Base-by-base conservation (phyloP, 2,888 invertebrate species). In the Amblyteles armatorius region DNA sequence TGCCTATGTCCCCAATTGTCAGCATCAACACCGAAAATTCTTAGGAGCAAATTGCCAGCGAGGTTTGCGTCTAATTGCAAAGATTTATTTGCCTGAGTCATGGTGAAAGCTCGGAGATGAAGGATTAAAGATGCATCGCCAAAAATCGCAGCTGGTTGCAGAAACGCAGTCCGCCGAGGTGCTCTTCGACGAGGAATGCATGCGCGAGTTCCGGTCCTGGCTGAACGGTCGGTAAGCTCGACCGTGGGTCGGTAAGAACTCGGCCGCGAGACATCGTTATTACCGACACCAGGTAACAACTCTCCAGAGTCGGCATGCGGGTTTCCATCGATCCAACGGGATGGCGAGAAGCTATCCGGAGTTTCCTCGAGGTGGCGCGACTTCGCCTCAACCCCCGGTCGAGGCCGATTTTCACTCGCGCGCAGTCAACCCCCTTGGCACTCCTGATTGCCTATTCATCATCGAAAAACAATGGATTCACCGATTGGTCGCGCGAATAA, bases 311-410 rank as follows among this genome's bases (percentile, higher is more conserved):
- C 50, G 19, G 50, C 2, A 36, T n/a, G 19, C 22, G 7, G 29
- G 68, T 48, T 40, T 48, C 40, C 69, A 78, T 87, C 73, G 87
- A 85, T 84, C 71, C 44, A 3, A 9, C 9, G 22, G 29, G 22
- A 22, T 11, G 11, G 48, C 67, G 3, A 85, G 26, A 63, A 82
- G 78, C 16, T 85, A 40, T 67, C 1, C 19, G 36, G 65, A 60
- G 40, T 67, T 22, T 16, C 65, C 80, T 3, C 44, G 11, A 77
- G 87, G 55, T 57, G 82, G 85, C 85, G 83, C 82, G 71, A 80
- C 79, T 33, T 67, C 29, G 72, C 60, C 67, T 79, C 68, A 13
- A 63, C 67, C 44, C 55, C 16, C 7, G 19, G 7, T 6, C n/a
- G 9, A 0, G 22, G 19, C 16, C 26, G 16, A 44, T 60, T 44